These are phyloP conservation scores for Candoia aspera DNA, from an alignment of 2,113 vertebrate species.

Conservation along the genomic window DNA sequence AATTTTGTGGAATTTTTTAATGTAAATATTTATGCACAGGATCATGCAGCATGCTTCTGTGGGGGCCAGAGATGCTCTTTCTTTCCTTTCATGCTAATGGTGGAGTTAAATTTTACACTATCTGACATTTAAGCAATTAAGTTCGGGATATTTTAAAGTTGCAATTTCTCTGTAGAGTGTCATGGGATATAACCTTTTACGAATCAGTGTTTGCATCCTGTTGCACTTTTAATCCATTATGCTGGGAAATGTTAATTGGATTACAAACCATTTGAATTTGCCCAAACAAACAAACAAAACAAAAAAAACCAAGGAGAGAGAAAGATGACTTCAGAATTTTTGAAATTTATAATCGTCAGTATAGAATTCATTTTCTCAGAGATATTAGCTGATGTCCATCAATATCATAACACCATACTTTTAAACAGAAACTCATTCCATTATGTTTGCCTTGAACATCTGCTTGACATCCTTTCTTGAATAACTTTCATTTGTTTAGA, in stretches of 20 bases:
- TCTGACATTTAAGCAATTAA: neutral
- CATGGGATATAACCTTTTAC: constrained; percentile 15
- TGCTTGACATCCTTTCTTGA: neutral
- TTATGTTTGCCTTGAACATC: neutral
- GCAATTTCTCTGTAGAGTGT: neutral
- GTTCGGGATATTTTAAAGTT: neutral
- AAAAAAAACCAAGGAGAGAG: too few relatives aligned
- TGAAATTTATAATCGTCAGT: neutral
- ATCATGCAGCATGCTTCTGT: neutral
- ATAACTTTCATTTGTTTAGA: neutral
- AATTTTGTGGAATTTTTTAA: neutral
- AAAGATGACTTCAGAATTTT: neutral
- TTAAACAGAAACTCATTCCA: neutral
- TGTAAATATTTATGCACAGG: neutral
- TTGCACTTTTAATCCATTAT: constrained; percentile 10
- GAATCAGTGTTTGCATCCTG: neutral
- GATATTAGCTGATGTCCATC: neutral
- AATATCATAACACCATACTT: neutral
- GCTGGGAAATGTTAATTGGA: constrained; percentile 30
- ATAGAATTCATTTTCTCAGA: neutral
- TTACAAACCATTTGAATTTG: constrained; percentile 6
- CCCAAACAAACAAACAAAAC: too few relatives aligned
- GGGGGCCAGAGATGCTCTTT: neutral
- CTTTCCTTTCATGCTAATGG: neutral
- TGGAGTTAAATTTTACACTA: constrained; percentile 5